A percentile compares a stretch with the other conserved stretches of the same genome.
Conservation (phyloP, 2,888 invertebrate genomes). For the Drosophila mettleri region DNA sequence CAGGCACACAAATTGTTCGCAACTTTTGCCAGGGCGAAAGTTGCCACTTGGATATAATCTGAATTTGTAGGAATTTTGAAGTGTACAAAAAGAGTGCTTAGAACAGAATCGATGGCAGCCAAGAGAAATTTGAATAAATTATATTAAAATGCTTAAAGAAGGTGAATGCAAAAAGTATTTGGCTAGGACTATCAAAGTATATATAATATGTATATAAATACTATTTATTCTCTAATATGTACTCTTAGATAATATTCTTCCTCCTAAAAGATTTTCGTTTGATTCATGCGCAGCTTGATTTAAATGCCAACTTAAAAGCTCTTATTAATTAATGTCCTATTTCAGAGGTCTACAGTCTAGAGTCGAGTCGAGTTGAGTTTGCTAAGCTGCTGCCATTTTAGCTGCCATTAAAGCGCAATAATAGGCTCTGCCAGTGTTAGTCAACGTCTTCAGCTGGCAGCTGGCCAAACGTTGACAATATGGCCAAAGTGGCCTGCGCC, state of each 20-base stretch:
- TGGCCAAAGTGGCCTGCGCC: slow-evolving; percentile 65
- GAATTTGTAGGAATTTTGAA: slow-evolving; percentile 34
- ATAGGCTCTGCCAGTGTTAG: slow-evolving; percentile 53
- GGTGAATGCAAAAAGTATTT: slow-evolving; percentile 17
- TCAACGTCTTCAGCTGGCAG: slow-evolving; percentile 60
- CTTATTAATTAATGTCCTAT: slow-evolving; percentile 59
- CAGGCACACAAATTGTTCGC: slow-evolving; percentile 49
- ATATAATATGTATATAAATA: not conserved
- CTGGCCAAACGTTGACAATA: slow-evolving; percentile 76
- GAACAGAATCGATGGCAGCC: not conserved
- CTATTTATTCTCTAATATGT: fast-evolving
- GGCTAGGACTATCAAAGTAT: not conserved
- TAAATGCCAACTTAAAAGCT: slow-evolving; percentile 35
- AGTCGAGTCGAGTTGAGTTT: slow-evolving; percentile 1
- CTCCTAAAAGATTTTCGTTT: slow-evolving; percentile 6
- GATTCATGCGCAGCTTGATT: slow-evolving; percentile 11
- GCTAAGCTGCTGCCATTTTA: slow-evolving; percentile 65
- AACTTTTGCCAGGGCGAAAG: slow-evolving; percentile 62
- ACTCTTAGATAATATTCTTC: not conserved
- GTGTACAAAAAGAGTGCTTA: slow-evolving; percentile 26
- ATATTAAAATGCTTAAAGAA: slow-evolving; percentile 36
- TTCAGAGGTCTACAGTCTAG: slow-evolving; percentile 20
- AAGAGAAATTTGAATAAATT: slow-evolving; percentile 1
- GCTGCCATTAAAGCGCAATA: slow-evolving; percentile 75
- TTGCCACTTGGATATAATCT: slow-evolving; percentile 22